A percentile compares a stretch with the other conserved stretches of the same genome.
These are phyloP conservation scores for Agraylea sexmaculata DNA, from an alignment of 1,140 invertebrate genomes.

Conservation along the genomic window DNA sequence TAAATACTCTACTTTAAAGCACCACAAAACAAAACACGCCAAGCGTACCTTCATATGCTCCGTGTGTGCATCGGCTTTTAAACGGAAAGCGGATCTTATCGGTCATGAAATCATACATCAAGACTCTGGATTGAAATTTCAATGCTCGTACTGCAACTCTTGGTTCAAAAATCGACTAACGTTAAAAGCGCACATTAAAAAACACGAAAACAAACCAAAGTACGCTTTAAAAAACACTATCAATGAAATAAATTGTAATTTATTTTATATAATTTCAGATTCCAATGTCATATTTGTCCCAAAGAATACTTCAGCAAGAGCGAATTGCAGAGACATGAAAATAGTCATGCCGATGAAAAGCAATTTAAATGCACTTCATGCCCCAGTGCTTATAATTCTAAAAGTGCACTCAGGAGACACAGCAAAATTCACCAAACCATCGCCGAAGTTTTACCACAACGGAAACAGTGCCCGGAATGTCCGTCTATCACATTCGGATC, in stretches of 20 bases:
- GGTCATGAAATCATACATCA: slow-evolving; percentile 19
- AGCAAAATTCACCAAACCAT: slow-evolving; percentile 6
- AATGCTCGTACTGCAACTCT: slow-evolving; percentile 14
- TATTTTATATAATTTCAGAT: slow-evolving; percentile 11
- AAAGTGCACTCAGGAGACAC: slow-evolving; percentile 13
- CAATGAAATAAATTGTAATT: not conserved
- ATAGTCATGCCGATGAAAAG: slow-evolving; percentile 14
- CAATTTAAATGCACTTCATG: slow-evolving; percentile 13
- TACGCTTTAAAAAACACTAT: slow-evolving; percentile 5
- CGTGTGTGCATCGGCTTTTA: slow-evolving; percentile 16
- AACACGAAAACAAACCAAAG: slow-evolving; percentile 16
- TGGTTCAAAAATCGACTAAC: slow-evolving; percentile 18
- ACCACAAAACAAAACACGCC: slow-evolving; percentile 16
- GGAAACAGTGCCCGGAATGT: no score
- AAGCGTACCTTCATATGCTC: slow-evolving; percentile 16
- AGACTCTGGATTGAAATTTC: slow-evolving; percentile 14
- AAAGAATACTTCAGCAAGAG: slow-evolving; percentile 19
- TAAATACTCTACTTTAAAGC: slow-evolving; percentile 13
- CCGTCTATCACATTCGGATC: no score
- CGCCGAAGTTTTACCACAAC: no score
- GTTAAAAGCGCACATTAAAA: slow-evolving; percentile 15
- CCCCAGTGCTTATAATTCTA: slow-evolving; percentile 16
- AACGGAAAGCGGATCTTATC: slow-evolving; percentile 17
- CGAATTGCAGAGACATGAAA: slow-evolving; percentile 14
- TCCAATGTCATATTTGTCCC: slow-evolving; percentile 14